Conservation (phyloP, 2,888 invertebrate species). For the Scaptomyza reducta region DNA sequence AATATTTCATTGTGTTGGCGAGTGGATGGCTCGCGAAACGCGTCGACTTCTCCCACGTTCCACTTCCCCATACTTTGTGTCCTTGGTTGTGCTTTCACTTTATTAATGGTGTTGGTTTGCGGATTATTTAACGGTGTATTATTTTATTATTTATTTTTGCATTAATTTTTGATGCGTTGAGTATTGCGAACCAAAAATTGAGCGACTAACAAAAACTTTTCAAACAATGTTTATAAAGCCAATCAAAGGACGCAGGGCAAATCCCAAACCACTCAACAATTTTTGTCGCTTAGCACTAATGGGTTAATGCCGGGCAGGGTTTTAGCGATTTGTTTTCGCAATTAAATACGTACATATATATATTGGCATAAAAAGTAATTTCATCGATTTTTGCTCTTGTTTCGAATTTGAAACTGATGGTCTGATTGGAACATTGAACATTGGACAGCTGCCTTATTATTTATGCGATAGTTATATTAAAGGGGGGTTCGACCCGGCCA, state of each 20-base stretch:
- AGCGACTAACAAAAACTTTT: constrained; percentile 46
- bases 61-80: not conserved
- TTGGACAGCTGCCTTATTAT: constrained; percentile 71
- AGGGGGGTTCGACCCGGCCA: not conserved
- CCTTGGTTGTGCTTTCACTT: constrained; percentile 56
- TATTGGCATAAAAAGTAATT: constrained; percentile 36
- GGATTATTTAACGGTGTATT: constrained; percentile 82
- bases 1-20: constrained; percentile 78
- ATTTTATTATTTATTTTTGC: constrained; percentile 82
- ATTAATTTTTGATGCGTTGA: constrained; percentile 75
- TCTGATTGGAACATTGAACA: constrained; percentile 36
- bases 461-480: constrained; percentile 62
- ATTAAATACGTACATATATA: constrained; percentile 17
- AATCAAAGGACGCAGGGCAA: constrained; percentile 29
- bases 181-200: constrained; percentile 38
- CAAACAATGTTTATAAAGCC: constrained; percentile 56
- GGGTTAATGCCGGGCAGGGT: constrained; percentile 42
- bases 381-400: constrained; percentile 67
- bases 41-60: constrained; percentile 10
- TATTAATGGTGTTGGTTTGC: constrained; percentile 82
- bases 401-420: constrained; percentile 38
- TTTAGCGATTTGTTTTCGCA: constrained; percentile 37
- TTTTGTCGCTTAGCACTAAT: constrained; percentile 40
- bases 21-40: constrained; percentile 42
- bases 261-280: not conserved